Conservation (phyloP, 2,797 vertebrate genomes). For the Rhyacichthys aspro region DNA sequence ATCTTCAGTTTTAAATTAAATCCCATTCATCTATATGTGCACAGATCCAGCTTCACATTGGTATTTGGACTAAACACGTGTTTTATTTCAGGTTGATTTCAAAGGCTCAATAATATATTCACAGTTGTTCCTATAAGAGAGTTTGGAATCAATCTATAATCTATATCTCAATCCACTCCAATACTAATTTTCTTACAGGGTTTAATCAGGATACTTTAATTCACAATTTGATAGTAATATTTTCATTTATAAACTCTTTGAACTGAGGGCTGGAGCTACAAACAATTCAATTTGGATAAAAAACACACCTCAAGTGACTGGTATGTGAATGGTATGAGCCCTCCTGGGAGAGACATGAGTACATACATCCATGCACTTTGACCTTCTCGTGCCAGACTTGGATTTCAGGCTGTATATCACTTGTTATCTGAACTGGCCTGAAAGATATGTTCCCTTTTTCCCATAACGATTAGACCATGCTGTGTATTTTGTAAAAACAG, state of each 20-base stretch:
- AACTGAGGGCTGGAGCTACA: conserved; percentile 46
- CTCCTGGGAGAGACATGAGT: conserved; percentile 43
- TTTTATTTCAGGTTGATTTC: too few species aligned
- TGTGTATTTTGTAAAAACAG: not conserved
- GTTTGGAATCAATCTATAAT: too few species aligned
- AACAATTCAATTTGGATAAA: conserved; percentile 39
- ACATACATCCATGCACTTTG: conserved; percentile 27
- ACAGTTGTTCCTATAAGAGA: too few species aligned
- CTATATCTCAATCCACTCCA: too few species aligned
- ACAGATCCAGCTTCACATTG: not conserved
- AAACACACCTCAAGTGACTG: conserved; percentile 7
- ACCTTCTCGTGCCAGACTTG: conserved; percentile 43
- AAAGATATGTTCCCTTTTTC: conserved; percentile 26
- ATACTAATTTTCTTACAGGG: conserved; percentile 8
- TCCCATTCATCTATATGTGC: not conserved
- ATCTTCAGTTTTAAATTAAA: conserved; percentile 15
- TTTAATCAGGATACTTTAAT: conserved; percentile 23
- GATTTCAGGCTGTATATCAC: conserved; percentile 54
- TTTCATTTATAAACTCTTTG: conserved; percentile 37
- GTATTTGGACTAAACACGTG: not conserved
- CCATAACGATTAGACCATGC: conserved; percentile 13
- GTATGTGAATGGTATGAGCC: conserved; percentile 1
- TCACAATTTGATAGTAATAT: conserved; percentile 21
- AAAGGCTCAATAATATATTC: too few species aligned
- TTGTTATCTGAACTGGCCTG: conserved; percentile 46